Evolutionary conservation across 2,113 vertebrate genomes (phyloP).

Genomic region (Calyptommatus sinebrachiatus): DNA sequence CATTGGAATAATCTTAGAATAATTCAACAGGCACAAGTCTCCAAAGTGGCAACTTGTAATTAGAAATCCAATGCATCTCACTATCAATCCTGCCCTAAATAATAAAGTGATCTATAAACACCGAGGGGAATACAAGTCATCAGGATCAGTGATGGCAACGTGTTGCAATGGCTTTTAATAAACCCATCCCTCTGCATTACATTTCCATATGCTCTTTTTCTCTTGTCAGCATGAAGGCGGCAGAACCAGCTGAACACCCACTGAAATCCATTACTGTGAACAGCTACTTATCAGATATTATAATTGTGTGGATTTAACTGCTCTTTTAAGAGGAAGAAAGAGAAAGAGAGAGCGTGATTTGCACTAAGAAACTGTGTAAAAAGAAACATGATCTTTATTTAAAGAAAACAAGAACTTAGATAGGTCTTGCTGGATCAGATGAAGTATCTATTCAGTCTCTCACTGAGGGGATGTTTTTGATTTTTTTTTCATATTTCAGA

Average conservation of each 20-base stretch:
- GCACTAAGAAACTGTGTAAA: conserved; percentile 31
- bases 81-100: conserved; percentile 74
- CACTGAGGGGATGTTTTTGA: neutral
- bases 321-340: conserved; percentile 7
- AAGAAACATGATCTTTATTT: conserved; percentile 30
- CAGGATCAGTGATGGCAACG: conserved; percentile 60
- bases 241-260: conserved; percentile 40
- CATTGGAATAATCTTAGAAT: conserved; percentile 64
- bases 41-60: conserved; percentile 72
- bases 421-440: neutral
- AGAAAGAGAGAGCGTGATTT: conserved; percentile 9
- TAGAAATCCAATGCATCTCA: conserved; percentile 73
- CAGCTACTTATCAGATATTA: conserved; percentile 45
- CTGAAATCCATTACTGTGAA: conserved; percentile 41
- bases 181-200: conserved; percentile 61
- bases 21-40: conserved; percentile 69
- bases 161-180: conserved; percentile 70
- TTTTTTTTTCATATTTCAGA: neutral
- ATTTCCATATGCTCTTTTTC: conserved; percentile 62
- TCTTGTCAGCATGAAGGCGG: conserved; percentile 59
- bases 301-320: conserved; percentile 37
- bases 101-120: conserved; percentile 76
- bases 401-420: neutral
- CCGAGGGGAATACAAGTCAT: conserved; percentile 71
- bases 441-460: neutral